Percentiles rank a stretch among this genome's conserved stretches.
phyloP scores from a whole-genome alignment of 2,888 invertebrate genomes.

The Crossocerus cetratus region DNA sequence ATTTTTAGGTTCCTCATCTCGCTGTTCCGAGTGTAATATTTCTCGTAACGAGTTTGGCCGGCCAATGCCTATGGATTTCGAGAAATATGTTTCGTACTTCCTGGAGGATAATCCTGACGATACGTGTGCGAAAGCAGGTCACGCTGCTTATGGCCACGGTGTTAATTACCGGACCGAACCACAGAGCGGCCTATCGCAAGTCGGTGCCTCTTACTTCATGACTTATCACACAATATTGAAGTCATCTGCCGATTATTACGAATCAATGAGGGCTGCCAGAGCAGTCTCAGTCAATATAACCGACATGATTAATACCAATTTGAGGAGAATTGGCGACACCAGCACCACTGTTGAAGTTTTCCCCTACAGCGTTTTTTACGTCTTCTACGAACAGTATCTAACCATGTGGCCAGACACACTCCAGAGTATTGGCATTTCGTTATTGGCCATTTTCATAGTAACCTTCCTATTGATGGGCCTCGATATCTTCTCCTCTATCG shows the following conservation, averaged over 20 bases:
- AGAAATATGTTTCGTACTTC: conserved; percentile 88
- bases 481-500: conserved; percentile 92
- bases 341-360: conserved; percentile 83
- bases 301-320: conserved; percentile 82
- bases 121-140: conserved; percentile 89
- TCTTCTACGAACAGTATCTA: conserved; percentile 99
- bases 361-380: conserved; percentile 97
- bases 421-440: conserved; percentile 91
- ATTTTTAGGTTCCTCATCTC: conserved; percentile 14
- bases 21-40: conserved; percentile 78
- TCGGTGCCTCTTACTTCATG: conserved; percentile 94
- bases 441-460: conserved; percentile 95
- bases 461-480: conserved; percentile 95
- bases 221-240: conserved; percentile 95
- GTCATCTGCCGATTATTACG: conserved; percentile 93
- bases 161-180: conserved; percentile 81
- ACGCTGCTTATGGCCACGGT: conserved; percentile 88
- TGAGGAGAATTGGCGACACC: conserved; percentile 77
- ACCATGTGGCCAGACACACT: conserved; percentile 96
- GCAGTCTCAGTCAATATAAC: conserved; percentile 90
- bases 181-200: conserved; percentile 75
- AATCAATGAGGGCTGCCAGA: conserved; percentile 89
- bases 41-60: conserved; percentile 78
- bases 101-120: conserved; percentile 88
- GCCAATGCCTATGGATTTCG: conserved; percentile 82